These are phyloP conservation scores for Chinchilla lanigera DNA, from an alignment of 2,113 vertebrate species.

Conservation along the genomic window DNA sequence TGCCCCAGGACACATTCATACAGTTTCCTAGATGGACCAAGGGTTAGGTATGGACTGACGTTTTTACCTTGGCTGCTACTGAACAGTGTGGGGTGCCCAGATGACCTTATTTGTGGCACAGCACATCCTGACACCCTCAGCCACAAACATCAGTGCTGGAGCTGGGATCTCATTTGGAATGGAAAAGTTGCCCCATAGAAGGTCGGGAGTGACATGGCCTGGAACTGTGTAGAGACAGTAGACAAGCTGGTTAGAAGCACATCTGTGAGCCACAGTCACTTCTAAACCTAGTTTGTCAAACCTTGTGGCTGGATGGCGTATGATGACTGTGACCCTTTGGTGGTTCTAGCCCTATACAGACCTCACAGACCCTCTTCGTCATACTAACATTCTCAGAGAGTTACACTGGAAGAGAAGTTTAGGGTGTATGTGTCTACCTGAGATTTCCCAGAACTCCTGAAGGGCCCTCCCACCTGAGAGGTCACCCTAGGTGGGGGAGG, in stretches of 20 bases:
- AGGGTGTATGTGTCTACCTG: background rate
- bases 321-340: background rate
- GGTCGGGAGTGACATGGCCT: constrained; percentile 78
- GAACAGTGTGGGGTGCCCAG: constrained; percentile 93
- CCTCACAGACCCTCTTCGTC: background rate
- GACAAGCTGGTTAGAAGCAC: constrained; percentile 86
- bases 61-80: constrained; percentile 96
- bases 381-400: background rate
- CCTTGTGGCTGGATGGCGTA: background rate
- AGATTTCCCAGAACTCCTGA: background rate
- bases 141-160: constrained; percentile 94
- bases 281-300: background rate
- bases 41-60: constrained; percentile 98
- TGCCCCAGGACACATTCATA: constrained; percentile 95
- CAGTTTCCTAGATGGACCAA: constrained; percentile 94
- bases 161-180: constrained; percentile 92
- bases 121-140: constrained; percentile 88
- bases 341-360: background rate
- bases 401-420: background rate
- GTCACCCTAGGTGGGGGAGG: accelerated
- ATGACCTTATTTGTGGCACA: constrained; percentile 94
- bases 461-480: background rate
- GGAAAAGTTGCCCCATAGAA: constrained; percentile 92
- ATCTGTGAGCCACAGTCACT: background rate
- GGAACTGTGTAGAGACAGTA: constrained; percentile 89